phyloP scores from a whole-genome alignment of 2,113 vertebrate species.

The Acanthochromis polyacanthus region DNA sequence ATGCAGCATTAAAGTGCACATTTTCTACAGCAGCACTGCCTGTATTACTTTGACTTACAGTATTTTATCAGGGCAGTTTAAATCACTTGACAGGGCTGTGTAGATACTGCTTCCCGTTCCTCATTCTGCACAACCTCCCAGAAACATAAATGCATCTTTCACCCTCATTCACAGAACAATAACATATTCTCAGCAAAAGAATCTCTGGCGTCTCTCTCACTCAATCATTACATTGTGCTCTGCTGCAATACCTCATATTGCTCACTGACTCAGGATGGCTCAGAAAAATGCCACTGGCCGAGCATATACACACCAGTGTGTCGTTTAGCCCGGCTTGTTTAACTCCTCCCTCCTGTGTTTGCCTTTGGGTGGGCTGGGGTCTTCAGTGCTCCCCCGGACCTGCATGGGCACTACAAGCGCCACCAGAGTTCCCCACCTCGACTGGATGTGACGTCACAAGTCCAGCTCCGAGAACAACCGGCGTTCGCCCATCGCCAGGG shows the following conservation, averaged over 20 bases:
- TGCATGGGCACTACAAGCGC: constrained; percentile 89
- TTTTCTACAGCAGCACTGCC: neutral
- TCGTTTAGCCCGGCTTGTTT: constrained; percentile 28
- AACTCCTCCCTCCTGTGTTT: constrained; percentile 61
- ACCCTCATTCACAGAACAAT: constrained; percentile 50
- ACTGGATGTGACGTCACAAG: constrained; percentile 88
- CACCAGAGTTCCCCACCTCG: constrained; percentile 84
- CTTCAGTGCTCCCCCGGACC: constrained; percentile 87
- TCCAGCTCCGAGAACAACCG: constrained; percentile 88
- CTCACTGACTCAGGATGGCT: constrained; percentile 49
- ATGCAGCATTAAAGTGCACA: neutral
- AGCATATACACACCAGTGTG: constrained; percentile 29
- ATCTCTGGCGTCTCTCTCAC: constrained; percentile 50
- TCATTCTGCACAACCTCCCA: constrained; percentile 25
- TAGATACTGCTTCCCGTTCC: neutral
- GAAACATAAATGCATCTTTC: constrained; percentile 38
- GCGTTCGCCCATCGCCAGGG: constrained; percentile 89
- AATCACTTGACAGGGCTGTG: neutral
- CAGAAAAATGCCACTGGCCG: constrained; percentile 48
- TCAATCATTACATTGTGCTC: constrained; percentile 68
- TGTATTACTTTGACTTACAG: neutral
- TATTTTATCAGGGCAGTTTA: neutral
- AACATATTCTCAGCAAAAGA: constrained; percentile 54
- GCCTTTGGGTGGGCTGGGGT: constrained; percentile 61
- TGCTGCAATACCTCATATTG: constrained; percentile 57